These are phyloP conservation scores for Sussaba pulchella DNA, from an alignment of 2,888 invertebrate species.

Conservation along the genomic window DNA sequence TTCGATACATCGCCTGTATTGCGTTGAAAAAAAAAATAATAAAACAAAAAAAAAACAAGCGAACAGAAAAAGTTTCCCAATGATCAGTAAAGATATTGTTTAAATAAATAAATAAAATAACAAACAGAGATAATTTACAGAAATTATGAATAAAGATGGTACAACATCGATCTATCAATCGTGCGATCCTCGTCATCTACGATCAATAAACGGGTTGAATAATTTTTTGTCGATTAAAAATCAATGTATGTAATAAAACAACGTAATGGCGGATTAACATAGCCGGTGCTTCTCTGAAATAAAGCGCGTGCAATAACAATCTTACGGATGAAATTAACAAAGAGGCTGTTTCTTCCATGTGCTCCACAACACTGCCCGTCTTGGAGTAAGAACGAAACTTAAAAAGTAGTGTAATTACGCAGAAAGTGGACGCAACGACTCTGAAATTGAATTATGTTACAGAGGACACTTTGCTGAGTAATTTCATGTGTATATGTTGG, in stretches of 20 bases:
- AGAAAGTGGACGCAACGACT: no score
- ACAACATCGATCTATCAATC: constrained; percentile 32
- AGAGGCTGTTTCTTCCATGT: constrained; percentile 83
- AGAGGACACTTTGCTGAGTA: no score
- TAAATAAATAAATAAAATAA: neutral
- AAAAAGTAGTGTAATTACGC: no score
- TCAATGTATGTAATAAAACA: no score
- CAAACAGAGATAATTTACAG: neutral
- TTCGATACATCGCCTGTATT: constrained; percentile 95
- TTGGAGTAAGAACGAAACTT: no score
- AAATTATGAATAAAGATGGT: constrained; percentile 1
- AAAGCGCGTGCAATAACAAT: constrained; percentile 73
- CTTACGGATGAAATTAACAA: constrained; percentile 71
- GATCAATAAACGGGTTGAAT: neutral
- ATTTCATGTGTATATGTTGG: no score
- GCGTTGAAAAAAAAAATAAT: constrained; percentile 72
- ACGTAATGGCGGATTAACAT: constrained; percentile 34
- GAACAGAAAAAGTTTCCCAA: no score
- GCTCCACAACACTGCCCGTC: constrained; percentile 70
- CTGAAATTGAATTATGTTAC: no score
- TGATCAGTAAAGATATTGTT: no score
- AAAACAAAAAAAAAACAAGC: constrained; percentile 35
- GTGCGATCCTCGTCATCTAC: constrained; percentile 31
- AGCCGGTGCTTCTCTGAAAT: constrained; percentile 67
- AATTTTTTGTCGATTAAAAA: neutral